Evolutionary conservation across 2,888 invertebrate genomes (phyloP).

Genomic region (Eristalinus aeneus): DNA sequence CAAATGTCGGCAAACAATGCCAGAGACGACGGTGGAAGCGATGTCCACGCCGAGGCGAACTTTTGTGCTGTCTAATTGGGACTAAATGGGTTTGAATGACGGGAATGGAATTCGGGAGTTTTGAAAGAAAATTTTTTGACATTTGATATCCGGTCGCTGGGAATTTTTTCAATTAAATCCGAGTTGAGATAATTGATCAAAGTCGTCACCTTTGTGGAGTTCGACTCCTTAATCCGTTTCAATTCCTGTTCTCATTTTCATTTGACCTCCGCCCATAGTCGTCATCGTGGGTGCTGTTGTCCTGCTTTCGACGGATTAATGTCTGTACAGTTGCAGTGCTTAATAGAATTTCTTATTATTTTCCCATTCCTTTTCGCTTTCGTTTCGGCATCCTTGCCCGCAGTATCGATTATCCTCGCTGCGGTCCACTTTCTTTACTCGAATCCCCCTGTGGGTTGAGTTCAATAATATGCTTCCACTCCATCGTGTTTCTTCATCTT

Average conservation of each 20-base stretch:
- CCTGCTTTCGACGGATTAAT: conserved; percentile 59
- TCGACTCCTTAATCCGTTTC: conserved; percentile 59
- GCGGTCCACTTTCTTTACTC: background rate
- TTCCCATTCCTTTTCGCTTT: background rate
- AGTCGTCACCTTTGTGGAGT: conserved; percentile 41
- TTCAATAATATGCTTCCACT: conserved; percentile 53
- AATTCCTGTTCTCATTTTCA: conserved; percentile 24
- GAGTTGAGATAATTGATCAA: conserved; percentile 58
- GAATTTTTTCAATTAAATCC: conserved; percentile 45
- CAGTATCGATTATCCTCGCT: conserved; percentile 61
- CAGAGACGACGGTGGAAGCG: background rate
- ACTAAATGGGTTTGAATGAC: background rate
- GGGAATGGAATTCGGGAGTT: background rate
- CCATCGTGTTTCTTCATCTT: background rate
- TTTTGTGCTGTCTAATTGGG: background rate
- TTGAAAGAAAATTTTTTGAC: background rate
- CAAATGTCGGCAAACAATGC: background rate
- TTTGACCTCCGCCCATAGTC: conserved; percentile 23
- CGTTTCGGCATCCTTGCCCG: conserved; percentile 10
- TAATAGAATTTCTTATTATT: conserved; percentile 70
- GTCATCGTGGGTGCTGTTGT: background rate
- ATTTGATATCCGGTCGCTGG: conserved; percentile 8
- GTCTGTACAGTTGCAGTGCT: conserved; percentile 69
- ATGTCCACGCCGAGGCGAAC: background rate
- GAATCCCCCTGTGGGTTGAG: conserved; percentile 8